Percentiles rank a stretch among this genome's conserved stretches.
These are phyloP conservation scores for Diglossa cyanea DNA, from an alignment of 2,797 vertebrate species.

Conservation along the genomic window DNA sequence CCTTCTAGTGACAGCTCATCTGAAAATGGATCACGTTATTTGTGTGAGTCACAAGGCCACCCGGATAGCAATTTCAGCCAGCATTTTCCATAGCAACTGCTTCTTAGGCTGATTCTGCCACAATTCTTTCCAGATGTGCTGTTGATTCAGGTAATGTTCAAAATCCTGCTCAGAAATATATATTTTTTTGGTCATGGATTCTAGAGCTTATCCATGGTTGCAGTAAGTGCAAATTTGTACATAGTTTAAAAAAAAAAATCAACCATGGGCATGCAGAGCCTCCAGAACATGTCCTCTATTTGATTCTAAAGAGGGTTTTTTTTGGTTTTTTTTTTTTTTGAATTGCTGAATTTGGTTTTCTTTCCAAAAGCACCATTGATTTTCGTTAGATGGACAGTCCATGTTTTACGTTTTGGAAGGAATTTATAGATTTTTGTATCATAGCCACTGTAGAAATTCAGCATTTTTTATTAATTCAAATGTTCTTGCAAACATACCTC, in stretches of 20 bases:
- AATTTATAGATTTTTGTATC: background rate
- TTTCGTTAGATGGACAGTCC: background rate
- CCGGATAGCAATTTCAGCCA: conserved; percentile 49
- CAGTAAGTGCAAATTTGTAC: background rate
- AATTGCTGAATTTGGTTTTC: background rate
- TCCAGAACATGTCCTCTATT: background rate
- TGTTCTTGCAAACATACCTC: background rate
- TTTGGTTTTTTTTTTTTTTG: background rate
- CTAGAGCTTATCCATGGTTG: background rate
- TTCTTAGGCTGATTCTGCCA: conserved; percentile 39
- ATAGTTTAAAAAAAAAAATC: background rate
- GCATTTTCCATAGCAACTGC: conserved; percentile 58
- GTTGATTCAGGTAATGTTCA: conserved; percentile 60
- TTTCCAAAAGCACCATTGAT: background rate
- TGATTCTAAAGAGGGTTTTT: background rate
- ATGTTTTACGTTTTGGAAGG: background rate
- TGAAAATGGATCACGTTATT: conserved; percentile 42
- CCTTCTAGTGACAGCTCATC: conserved; percentile 17
- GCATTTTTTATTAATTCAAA: background rate
- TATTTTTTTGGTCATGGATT: conserved; percentile 5
- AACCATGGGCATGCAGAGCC: background rate
- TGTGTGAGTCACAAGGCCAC: conserved; percentile 67
- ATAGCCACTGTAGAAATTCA: background rate
- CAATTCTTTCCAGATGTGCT: conserved; percentile 74
- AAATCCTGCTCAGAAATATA: conserved; percentile 1